phyloP scores from a whole-genome alignment of 2,888 invertebrate species.

The Helobdella robusta region DNA sequence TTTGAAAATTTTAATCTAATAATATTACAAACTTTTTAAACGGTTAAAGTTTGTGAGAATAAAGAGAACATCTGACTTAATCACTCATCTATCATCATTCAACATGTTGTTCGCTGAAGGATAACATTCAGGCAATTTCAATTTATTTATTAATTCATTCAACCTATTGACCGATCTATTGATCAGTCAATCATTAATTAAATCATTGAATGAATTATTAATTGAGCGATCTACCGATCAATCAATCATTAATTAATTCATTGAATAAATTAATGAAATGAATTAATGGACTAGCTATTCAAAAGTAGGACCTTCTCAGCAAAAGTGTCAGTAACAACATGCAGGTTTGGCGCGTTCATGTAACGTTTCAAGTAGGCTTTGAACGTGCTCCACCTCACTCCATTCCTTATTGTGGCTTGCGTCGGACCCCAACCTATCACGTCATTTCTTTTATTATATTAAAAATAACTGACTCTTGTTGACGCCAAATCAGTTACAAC shows the following conservation, averaged over 20 bases:
- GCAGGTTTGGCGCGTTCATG: slow-evolving; percentile 33
- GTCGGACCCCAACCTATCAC: slow-evolving; percentile 30
- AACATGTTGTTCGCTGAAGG: no score
- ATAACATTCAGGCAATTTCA: no score
- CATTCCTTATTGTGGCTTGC: slow-evolving; percentile 36
- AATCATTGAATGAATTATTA: background rate
- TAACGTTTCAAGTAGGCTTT: slow-evolving; percentile 34
- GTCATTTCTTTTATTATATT: background rate
- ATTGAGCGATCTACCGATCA: background rate
- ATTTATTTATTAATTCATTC: no score
- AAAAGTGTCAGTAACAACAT: slow-evolving; percentile 31
- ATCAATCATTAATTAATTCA: background rate
- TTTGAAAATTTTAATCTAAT: background rate
- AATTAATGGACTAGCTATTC: no score
- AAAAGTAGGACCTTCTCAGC: slow-evolving; percentile 34
- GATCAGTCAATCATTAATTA: no score
- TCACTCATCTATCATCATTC: no score
- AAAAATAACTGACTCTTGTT: background rate
- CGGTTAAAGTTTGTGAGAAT: no score
- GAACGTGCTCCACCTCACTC: slow-evolving; percentile 34
- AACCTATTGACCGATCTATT: no score
- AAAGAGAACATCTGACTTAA: no score
- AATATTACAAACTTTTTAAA: no score
- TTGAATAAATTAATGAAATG: background rate
- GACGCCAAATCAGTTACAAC: background rate